These are phyloP conservation scores for Archips crataeganus DNA, from an alignment of 2,888 invertebrate genomes.

Conservation along the genomic window DNA sequence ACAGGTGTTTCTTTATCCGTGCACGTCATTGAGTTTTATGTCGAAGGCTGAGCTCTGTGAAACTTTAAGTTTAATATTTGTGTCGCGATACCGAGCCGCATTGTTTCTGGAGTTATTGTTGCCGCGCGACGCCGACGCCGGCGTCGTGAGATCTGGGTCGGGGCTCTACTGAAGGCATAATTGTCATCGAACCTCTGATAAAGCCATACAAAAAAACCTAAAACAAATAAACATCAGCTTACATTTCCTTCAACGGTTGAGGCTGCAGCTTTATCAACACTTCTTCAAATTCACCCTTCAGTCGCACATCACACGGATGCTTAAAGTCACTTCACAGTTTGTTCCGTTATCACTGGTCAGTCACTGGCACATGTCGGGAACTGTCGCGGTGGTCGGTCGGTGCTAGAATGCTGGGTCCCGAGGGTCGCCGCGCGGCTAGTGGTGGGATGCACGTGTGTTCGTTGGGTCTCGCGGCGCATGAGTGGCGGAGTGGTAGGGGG, in stretches of 20 bases:
- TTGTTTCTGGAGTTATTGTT: slow-evolving; percentile 78
- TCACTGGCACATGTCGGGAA: slow-evolving; percentile 79
- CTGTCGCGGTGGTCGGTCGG: slow-evolving; percentile 60
- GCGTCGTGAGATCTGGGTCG: slow-evolving; percentile 83
- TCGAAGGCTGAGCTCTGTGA: slow-evolving; percentile 81
- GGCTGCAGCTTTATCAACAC: slow-evolving; percentile 78
- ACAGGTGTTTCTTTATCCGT: slow-evolving; percentile 74
- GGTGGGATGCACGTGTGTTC: slow-evolving; percentile 81
- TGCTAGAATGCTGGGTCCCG: slow-evolving; percentile 57
- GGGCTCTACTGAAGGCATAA: slow-evolving; percentile 61
- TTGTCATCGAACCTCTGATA: slow-evolving; percentile 22
- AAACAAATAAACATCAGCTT: slow-evolving; percentile 73
- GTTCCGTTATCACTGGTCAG: slow-evolving; percentile 65
- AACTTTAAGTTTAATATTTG: slow-evolving; percentile 75
- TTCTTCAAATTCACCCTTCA: slow-evolving; percentile 63
- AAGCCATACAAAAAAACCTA: slow-evolving; percentile 39
- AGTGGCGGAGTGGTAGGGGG: slow-evolving; percentile 84
- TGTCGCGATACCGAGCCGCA: slow-evolving; percentile 74
- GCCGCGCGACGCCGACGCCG: slow-evolving; percentile 56
- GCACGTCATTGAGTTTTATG: slow-evolving; percentile 78
- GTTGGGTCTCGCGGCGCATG: slow-evolving; percentile 80
- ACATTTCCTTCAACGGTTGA: slow-evolving; percentile 81
- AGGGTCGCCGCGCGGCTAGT: slow-evolving; percentile 65
- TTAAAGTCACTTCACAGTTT: slow-evolving; percentile 75
- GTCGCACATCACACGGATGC: slow-evolving; percentile 77